phyloP scores from a whole-genome alignment of 2,797 vertebrate genomes.

The Gastrophryne carolinensis region DNA sequence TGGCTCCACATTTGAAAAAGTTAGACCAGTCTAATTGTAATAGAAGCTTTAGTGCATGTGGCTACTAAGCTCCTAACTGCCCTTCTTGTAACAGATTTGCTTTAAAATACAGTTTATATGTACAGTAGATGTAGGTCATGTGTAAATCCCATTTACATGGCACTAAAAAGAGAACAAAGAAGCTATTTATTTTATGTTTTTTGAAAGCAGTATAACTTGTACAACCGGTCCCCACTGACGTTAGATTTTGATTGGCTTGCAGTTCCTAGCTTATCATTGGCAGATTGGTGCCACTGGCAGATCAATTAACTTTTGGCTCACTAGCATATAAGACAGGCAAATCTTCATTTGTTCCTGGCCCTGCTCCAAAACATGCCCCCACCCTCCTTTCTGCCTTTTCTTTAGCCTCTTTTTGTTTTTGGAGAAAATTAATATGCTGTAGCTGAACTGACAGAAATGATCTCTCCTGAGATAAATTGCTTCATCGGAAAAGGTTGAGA shows the following conservation, averaged over 20 bases:
- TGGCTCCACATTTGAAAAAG: too few species aligned
- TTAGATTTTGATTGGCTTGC: constrained; percentile 10
- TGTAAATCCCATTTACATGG: too few species aligned
- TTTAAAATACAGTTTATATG: too few species aligned
- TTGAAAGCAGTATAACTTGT: background rate
- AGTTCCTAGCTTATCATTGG: constrained; percentile 48
- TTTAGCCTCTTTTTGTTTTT: constrained; percentile 67
- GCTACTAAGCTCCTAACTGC: too few species aligned
- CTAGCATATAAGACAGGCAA: constrained; percentile 53
- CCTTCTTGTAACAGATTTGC: too few species aligned
- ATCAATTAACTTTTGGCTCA: constrained; percentile 52
- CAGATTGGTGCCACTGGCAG: constrained; percentile 45
- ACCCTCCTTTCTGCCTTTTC: constrained; percentile 40
- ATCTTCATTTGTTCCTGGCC: constrained; percentile 75
- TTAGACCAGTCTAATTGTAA: too few species aligned
- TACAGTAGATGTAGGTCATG: too few species aligned
- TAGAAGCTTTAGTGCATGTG: too few species aligned
- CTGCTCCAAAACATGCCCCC: constrained; percentile 57
- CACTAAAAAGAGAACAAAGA: too few species aligned
- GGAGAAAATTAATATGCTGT: constrained; percentile 74
- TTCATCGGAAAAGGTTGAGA: constrained; percentile 71
- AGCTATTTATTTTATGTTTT: background rate
- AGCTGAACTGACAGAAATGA: constrained; percentile 72
- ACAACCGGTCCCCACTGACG: constrained; percentile 5
- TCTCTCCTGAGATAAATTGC: constrained; percentile 76